phyloP scores from a whole-genome alignment of 2,113 vertebrate species.

The Psittacula cyanocephala region DNA sequence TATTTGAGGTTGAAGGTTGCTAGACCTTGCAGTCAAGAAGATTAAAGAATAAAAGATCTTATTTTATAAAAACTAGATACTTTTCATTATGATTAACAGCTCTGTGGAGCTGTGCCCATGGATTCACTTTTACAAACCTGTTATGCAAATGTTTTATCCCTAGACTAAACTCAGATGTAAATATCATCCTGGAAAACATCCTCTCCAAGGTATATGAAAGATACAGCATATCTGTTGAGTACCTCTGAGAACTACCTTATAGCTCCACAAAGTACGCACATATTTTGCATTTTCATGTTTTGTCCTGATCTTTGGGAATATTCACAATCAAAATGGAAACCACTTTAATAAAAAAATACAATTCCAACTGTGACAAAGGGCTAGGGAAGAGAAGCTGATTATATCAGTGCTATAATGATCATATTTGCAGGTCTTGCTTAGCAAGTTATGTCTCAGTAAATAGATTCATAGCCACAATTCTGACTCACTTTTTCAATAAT shows the following conservation, averaged over 20 bases:
- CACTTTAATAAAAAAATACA: background rate
- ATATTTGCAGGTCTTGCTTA: background rate
- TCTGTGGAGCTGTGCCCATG: background rate
- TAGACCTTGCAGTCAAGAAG: background rate
- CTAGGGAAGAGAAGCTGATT: background rate
- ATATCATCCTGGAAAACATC: background rate
- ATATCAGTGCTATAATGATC: background rate
- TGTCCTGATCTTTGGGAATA: background rate
- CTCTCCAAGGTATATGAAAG: background rate
- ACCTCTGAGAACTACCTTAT: background rate
- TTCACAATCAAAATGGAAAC: background rate
- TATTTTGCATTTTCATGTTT: background rate
- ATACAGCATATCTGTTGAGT: background rate
- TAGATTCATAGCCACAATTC: background rate
- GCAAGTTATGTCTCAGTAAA: background rate
- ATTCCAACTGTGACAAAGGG: background rate
- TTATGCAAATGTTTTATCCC: background rate
- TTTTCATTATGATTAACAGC: background rate
- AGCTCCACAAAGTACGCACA: rapidly evolving
- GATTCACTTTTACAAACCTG: background rate
- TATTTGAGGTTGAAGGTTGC: background rate
- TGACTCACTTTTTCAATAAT: background rate
- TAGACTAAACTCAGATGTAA: background rate
- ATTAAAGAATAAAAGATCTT: background rate
- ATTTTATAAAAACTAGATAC: background rate